phyloP scores from a whole-genome alignment of 1,140 invertebrate species.

The Brachionus rotundiformis region DNA sequence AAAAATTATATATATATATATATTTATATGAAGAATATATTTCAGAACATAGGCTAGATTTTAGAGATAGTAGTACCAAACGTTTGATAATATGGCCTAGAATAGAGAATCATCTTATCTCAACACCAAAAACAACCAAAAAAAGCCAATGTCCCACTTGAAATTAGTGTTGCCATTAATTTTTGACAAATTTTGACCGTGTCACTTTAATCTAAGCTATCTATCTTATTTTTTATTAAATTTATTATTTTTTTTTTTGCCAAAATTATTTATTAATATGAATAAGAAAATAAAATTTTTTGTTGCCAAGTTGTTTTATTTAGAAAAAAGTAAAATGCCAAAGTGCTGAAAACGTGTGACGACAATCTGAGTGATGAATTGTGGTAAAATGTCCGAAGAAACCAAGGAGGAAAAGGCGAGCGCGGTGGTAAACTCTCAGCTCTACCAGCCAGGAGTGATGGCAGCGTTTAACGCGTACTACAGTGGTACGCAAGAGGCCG shows the following conservation, averaged over 20 bases:
- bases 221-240: not conserved
- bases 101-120: conserved; percentile 20
- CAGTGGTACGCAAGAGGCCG: not conserved
- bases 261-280: not conserved
- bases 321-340: not conserved
- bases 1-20: too few species aligned
- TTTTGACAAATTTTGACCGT: conserved; percentile 19
- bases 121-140: not conserved
- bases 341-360: too few species aligned
- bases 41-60: conserved; percentile 1
- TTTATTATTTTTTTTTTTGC: not conserved
- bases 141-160: not conserved
- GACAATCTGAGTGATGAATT: conserved; percentile 19
- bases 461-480: not conserved
- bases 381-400: not conserved
- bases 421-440: too few species aligned
- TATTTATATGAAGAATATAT: not conserved
- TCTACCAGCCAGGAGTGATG: not conserved
- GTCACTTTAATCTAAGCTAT: conserved; percentile 25
- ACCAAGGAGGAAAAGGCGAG: not conserved
- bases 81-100: conserved; percentile 21
- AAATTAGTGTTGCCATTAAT: conserved; percentile 8
- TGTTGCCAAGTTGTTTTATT: not conserved
- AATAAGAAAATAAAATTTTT: not conserved
- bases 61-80: conserved; percentile 11